Evolutionary conservation across 2,113 vertebrate species (phyloP).

Genomic region (Elephantulus edwardii): DNA sequence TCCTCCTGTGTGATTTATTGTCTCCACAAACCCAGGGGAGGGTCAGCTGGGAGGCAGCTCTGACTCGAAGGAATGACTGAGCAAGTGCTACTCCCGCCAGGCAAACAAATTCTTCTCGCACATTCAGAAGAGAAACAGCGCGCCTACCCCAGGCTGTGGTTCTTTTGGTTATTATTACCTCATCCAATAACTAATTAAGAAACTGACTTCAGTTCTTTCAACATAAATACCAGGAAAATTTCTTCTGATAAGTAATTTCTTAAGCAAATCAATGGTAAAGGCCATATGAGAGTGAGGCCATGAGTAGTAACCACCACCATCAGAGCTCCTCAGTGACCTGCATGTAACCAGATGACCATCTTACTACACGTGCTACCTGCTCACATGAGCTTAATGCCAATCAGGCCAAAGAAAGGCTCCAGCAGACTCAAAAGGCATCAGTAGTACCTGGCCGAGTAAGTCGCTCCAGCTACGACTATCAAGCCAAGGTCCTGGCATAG

Average conservation of each 20-base stretch:
- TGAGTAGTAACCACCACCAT: not conserved
- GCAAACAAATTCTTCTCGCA: too few relatives aligned
- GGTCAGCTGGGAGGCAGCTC: too few relatives aligned
- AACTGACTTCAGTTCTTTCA: constrained; percentile 10
- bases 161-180: not conserved
- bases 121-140: too few relatives aligned
- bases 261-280: not conserved
- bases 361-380: not conserved
- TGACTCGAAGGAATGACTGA: too few relatives aligned
- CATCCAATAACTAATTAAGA: not conserved
- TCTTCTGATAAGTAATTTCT: not conserved
- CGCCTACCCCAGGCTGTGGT: too few relatives aligned
- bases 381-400: not conserved
- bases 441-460: constrained; percentile 9
- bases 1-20: too few relatives aligned
- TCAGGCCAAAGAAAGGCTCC: not conserved
- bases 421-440: not conserved
- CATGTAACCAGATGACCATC: not conserved
- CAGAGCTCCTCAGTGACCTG: not conserved
- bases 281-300: not conserved
- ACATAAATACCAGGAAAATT: not conserved
- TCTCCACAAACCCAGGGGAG: too few relatives aligned
- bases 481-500: not conserved
- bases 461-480: not conserved
- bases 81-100: too few relatives aligned